phyloP scores from a whole-genome alignment of 2,113 vertebrate species.

The Anthoscopus minutus region DNA sequence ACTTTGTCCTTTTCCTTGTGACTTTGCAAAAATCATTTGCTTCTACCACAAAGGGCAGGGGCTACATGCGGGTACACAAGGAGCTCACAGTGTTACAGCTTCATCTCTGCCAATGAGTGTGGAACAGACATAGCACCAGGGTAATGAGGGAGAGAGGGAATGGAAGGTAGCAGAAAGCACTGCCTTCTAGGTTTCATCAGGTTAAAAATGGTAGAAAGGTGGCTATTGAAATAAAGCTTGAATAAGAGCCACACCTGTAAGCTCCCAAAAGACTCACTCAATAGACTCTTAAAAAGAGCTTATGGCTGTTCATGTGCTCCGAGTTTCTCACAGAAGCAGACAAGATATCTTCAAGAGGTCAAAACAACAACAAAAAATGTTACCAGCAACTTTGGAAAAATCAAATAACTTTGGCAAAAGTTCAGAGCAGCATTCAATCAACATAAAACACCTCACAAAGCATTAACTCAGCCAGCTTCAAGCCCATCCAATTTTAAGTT shows the following conservation, averaged over 20 bases:
- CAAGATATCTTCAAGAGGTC: neutral
- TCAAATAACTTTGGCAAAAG: neutral
- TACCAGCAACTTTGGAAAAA: neutral
- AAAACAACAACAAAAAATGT: neutral
- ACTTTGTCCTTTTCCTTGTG: neutral
- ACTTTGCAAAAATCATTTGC: neutral
- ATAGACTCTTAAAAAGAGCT: too few species aligned
- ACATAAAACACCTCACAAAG: neutral
- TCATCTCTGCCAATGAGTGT: neutral
- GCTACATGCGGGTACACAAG: neutral
- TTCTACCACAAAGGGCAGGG: neutral
- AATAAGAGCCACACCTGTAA: neutral
- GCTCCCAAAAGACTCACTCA: accelerated
- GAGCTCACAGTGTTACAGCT: neutral
- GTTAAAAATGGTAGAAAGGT: neutral
- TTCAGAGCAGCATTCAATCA: neutral
- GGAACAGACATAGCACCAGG: neutral
- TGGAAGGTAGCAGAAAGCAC: neutral
- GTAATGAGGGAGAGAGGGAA: neutral
- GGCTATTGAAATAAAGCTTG: neutral
- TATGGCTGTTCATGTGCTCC: neutral
- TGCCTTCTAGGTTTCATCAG: neutral
- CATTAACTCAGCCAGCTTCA: neutral
- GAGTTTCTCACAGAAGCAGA: neutral
- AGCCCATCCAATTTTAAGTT: neutral